These are phyloP conservation scores for Cercopithecus mona DNA, from an alignment of 2,113 vertebrate species.

Conservation along the genomic window DNA sequence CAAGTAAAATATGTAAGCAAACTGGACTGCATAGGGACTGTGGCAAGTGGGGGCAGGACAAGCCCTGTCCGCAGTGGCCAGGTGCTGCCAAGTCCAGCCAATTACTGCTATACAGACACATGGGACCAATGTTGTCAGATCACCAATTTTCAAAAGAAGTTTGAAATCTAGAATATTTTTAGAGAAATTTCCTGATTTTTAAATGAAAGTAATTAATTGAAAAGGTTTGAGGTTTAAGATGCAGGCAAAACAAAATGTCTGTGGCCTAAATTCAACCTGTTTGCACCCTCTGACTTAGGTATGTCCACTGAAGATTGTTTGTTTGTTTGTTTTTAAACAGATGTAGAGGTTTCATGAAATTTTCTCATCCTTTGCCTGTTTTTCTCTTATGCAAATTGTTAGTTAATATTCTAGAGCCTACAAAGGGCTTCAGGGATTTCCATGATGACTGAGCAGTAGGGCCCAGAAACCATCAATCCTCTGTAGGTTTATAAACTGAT, in stretches of 20 bases:
- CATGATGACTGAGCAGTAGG: not conserved
- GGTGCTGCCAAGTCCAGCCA: not conserved
- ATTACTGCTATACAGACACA: not conserved
- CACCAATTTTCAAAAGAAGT: not conserved
- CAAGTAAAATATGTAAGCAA: not conserved
- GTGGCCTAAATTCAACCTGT: not conserved
- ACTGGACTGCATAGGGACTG: not conserved
- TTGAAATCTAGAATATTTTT: not conserved
- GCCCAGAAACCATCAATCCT: not conserved
- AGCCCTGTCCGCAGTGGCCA: not conserved
- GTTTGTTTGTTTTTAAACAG: not conserved
- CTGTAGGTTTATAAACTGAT: not conserved
- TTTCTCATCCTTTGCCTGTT: not conserved
- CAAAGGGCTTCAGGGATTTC: not conserved
- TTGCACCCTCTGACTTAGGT: not conserved
- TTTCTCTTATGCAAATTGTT: not conserved
- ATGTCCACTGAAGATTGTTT: not conserved
- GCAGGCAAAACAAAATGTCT: not conserved
- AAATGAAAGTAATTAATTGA: not conserved
- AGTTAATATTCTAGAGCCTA: not conserved
- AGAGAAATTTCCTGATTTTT: not conserved
- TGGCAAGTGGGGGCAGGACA: too few species aligned
- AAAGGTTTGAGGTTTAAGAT: not conserved
- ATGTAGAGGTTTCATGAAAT: not conserved
- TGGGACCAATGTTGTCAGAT: not conserved